Base-by-base conservation (phyloP, 1,140 invertebrate species). In the honey bee (Apis mellifera) region DNA sequence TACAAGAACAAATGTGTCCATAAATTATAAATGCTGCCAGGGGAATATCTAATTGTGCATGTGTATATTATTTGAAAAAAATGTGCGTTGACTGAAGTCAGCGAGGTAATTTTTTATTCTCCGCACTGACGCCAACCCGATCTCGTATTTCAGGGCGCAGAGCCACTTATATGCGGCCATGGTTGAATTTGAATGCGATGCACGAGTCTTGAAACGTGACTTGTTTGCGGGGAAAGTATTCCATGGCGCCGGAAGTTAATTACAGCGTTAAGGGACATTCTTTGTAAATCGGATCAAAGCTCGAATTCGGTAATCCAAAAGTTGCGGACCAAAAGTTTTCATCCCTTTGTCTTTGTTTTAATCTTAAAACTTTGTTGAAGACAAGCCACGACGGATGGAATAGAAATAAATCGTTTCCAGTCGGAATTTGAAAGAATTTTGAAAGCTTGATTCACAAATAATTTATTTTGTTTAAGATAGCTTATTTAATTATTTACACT, bases 251-350 rank as follows among this genome's bases (percentile, higher is more conserved):
- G 48, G 54, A 72, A 72, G 70, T 72, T 72, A 72, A 72, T 72
- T 72, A 57, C 70, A 72, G 19, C 26, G 54, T 72, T 72, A 72
- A 72, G 54, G 26, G 55, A 72, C 26, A 57, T 57, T 57, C 52
- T 72, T 72, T 72, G 70, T 72, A 72, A 72, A 72, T 72, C 52
- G 23, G 23, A 72, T 72, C 70, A 72, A 55, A 72, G 70, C 70
- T 55, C 26, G 52, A 21, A 32, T 72, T 50, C 52, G 26, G 70
- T 55, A 72, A 72, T 72, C n/a, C 19, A 55, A 32, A 55, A 32
- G 70, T 71, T 71, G 23, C 9, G 11, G 7, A 2, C 23, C 23
- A 26, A 70, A 42, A 70, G 70, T 55, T 72, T 57, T 19, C 5
- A 7, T 12, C 1, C 70, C 26, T 55, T 55, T 57, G 19, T 32